Percentiles rank a stretch among this genome's conserved stretches.
These are phyloP conservation scores for Furcifer pardalis DNA, from an alignment of 2,797 vertebrate genomes.

Conservation along the genomic window DNA sequence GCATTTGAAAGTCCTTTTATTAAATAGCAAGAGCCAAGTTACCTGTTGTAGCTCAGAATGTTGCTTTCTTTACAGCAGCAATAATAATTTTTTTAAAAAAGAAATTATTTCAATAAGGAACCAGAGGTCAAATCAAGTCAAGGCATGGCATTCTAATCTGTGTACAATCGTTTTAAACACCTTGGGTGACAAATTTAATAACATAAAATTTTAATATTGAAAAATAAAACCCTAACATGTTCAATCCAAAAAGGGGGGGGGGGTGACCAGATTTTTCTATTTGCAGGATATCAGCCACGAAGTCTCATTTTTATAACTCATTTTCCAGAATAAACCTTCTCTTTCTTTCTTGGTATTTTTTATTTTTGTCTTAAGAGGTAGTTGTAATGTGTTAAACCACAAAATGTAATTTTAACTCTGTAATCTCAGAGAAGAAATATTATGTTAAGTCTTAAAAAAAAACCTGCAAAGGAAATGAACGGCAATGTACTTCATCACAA, in stretches of 20 bases:
- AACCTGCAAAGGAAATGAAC: conserved; percentile 51
- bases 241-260: not conserved
- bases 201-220: not conserved
- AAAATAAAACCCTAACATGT: not conserved
- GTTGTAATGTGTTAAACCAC: conserved; percentile 77
- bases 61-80: not conserved
- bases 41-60: not conserved
- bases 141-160: not conserved
- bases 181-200: conserved; percentile 14
- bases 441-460: conserved; percentile 74
- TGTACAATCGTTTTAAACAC: not conserved
- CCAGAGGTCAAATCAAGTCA: conserved; percentile 23
- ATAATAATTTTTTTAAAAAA: not conserved
- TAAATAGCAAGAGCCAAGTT: conserved; percentile 16
- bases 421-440: conserved; percentile 75
- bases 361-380: conserved; percentile 77
- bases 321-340: conserved; percentile 74
- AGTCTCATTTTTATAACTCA: conserved; percentile 68
- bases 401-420: conserved; percentile 78
- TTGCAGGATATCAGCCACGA: conserved; percentile 28
- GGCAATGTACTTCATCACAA: conserved; percentile 31
- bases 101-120: not conserved
- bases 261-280: not conserved
- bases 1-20: conserved; percentile 4
- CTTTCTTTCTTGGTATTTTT: conserved; percentile 36